phyloP scores from a whole-genome alignment of 1,140 invertebrate species.

The Megathymus violae region DNA sequence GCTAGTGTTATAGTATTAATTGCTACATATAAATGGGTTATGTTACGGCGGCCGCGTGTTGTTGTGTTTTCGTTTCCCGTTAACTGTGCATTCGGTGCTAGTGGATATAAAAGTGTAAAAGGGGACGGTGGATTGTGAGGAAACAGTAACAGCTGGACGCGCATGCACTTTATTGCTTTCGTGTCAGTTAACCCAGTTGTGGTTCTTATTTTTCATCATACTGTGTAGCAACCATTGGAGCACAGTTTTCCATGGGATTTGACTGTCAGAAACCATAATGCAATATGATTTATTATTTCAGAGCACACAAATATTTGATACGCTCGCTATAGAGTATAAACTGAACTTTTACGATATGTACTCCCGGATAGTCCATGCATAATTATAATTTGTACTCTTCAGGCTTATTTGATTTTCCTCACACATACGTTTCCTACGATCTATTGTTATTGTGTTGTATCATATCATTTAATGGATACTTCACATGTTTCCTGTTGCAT shows the following conservation, averaged over 20 bases:
- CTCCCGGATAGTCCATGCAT: too few species aligned
- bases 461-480: too few species aligned
- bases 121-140: constrained; percentile 1
- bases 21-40: constrained; percentile 44
- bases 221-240: background rate
- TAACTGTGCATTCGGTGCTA: background rate
- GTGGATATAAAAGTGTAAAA: constrained; percentile 3
- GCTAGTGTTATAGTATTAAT: constrained; percentile 47
- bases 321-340: too few species aligned
- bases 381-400: too few species aligned
- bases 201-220: background rate
- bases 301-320: too few species aligned
- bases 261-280: background rate
- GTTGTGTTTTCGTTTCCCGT: constrained; percentile 7
- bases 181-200: background rate
- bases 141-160: constrained; percentile 6
- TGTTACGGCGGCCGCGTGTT: constrained; percentile 42
- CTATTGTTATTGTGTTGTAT: too few species aligned
- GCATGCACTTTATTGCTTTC: background rate
- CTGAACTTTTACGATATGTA: too few species aligned
- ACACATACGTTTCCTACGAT: too few species aligned
- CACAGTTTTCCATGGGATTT: too few species aligned
- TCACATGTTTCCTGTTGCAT: too few species aligned
- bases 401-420: too few species aligned
- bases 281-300: background rate